Conservation (phyloP, 1,140 invertebrate species). For the Drosophila kanapiae region DNA sequence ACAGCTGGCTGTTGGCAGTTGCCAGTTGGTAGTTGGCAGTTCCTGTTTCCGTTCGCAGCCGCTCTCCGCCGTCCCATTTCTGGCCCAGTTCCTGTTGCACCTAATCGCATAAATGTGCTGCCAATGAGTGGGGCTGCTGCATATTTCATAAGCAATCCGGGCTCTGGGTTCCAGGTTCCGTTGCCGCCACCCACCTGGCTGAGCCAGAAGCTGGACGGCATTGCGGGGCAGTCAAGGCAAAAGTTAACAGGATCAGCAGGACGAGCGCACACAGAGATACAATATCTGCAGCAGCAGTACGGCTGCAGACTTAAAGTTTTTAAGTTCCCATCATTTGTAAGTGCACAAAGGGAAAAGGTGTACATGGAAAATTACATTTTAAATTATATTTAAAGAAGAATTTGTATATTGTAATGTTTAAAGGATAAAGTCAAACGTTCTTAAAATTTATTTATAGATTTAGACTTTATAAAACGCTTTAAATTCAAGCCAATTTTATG, state of each 20-base stretch:
- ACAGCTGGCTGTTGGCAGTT: slow-evolving; percentile 59
- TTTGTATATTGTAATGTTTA: too few relatives aligned
- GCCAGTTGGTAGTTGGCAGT: slow-evolving; percentile 49
- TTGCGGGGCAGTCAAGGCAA: slow-evolving; percentile 37
- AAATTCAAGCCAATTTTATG: too few relatives aligned
- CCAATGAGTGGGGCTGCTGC: slow-evolving; percentile 74
- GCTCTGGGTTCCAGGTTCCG: background rate
- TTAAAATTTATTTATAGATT: background rate
- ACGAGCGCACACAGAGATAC: slow-evolving; percentile 4
- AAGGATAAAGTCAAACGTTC: too few relatives aligned
- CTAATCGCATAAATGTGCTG: slow-evolving; percentile 82
- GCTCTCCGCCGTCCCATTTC: background rate
- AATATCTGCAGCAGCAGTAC: slow-evolving; percentile 33
- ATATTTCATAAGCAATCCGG: slow-evolving; percentile 77
- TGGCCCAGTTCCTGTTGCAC: slow-evolving; percentile 66
- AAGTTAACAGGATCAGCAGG: slow-evolving; percentile 58
- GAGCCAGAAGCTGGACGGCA: slow-evolving; percentile 12
- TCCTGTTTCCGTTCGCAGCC: slow-evolving; percentile 21
- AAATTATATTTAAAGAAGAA: background rate
- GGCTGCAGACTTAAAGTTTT: slow-evolving; percentile 47
- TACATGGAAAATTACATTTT: too few relatives aligned
- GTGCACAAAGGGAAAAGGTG: background rate
- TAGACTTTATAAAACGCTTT: background rate
- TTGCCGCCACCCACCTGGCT: slow-evolving; percentile 1
- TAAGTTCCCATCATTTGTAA: slow-evolving; percentile 42